Evolutionary conservation across 1,140 invertebrate genomes (phyloP), one percentile per base, ranked within the genome.

Genomic region (Archegozetes longisetosus): DNA sequence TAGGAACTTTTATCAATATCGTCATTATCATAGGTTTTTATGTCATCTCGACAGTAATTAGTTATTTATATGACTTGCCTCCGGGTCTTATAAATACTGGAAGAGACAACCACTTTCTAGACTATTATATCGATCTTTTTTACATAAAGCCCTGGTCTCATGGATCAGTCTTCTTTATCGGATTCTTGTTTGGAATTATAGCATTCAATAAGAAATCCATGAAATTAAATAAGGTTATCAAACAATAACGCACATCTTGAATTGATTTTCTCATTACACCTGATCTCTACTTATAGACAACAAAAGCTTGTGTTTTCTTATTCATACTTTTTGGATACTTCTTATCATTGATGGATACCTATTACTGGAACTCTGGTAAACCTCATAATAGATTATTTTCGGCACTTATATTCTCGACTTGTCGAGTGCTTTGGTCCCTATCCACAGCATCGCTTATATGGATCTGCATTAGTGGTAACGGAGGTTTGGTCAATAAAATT

Each of bases 111-210:
- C 13, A 46, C 6, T 20, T 20, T n/a, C 26, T n/a, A 46, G 20
- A 20, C 13, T 29, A 13, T 12, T 20, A 55, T 9, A 29, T 29
- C 24, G 12, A 29, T 12, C 9, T 6, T 13, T 55, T 55, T 23
- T n/a, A 13, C 24, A 29, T 29, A 20, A 28, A 55, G 23, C 53
- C 53, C 13, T 55, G 6, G 17, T 29, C 53, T 12, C 53, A 55
- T 55, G 53, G 20, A 20, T 6, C 9, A n/a, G 53, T 55, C 53
- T 55, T 55, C 32, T 46, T 55, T 28, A 55, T 55, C 28, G 53
- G 53, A 12, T 55, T 55, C 22, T 22, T 55, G 20, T 55, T 55
- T 55, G 53, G 49, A 23, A 23, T 4, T n/a, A 51, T n/a, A 22
- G 12, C 12, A 53, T 26, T 53, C 12, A 12, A 53, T 53, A 13